These are phyloP conservation scores for Norana najaformis DNA, from an alignment of 2,888 invertebrate species.

Conservation along the genomic window DNA sequence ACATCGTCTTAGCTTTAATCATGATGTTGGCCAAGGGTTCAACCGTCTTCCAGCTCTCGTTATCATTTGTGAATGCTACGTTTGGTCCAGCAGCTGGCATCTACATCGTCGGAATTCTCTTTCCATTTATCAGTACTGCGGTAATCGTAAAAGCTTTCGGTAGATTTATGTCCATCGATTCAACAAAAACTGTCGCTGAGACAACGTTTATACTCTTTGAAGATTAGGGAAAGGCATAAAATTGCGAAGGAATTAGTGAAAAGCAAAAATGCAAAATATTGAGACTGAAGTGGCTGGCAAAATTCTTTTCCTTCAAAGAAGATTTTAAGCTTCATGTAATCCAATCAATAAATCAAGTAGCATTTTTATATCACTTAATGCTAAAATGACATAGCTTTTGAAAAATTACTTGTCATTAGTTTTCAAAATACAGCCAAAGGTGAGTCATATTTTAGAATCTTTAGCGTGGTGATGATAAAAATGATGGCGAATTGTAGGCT, in stretches of 20 bases:
- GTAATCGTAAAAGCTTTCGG: neutral
- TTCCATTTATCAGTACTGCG: neutral
- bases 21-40: constrained; percentile 6
- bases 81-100: constrained; percentile 24
- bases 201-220: too few relatives aligned
- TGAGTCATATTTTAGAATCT: too few relatives aligned
- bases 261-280: neutral
- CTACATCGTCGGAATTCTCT: constrained; percentile 21
- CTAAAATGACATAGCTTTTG: neutral
- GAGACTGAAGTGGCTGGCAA: neutral
- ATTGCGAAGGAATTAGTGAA: neutral
- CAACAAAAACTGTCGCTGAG: neutral
- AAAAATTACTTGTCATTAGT: neutral
- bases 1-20: neutral
- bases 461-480: neutral
- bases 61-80: constrained; percentile 14
- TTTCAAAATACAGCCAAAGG: neutral
- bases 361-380: neutral
- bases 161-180: neutral
- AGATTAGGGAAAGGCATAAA: neutral
- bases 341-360: too few relatives aligned
- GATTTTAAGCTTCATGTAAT: neutral
- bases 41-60: constrained; percentile 23
- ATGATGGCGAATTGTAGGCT: neutral
- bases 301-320: neutral